Evolutionary conservation across 2,888 invertebrate genomes (phyloP), one percentile per base, ranked within the genome.

Genomic region (Ptycholaimellus sp.): DNA sequence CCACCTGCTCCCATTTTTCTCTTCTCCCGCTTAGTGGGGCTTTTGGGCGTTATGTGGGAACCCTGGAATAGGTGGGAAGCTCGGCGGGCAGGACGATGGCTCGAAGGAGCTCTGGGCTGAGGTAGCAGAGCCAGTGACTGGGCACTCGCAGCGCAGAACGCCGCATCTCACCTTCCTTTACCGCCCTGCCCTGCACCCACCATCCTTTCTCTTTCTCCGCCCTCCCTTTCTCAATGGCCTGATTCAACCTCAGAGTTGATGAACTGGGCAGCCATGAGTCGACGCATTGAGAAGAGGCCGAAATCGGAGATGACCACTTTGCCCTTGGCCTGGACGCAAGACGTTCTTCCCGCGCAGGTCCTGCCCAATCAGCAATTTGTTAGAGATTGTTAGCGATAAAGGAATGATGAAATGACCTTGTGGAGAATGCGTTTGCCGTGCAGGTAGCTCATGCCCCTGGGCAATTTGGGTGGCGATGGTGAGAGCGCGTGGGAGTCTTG

Each of bases 271-370:
- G n/a, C n/a, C n/a, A n/a, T 80, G 41, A 87, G 70, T 63, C 83
- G 85, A 31, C 83, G 83, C 49, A 90, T 81, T 60, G 82, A 85
- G 62, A 90, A 87, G 39, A 93, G 70, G 11, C 90, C 90, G 60
- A 90, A 93, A 65, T 93, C 93, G 2, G 90, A 83, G 59, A 93
- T 90, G 50, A 90, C 79, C 49, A 90, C 83, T 65, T 85, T 87
- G 39, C 81, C 81, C 60, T 80, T 83, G 17, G 18, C 20, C 63
- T 90, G 90, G 43, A 90, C 67, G 64, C n/a, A 93, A 93, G 50
- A 93, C 81, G 63, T 93, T 93, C 65, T 90, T 90, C 45, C 81
- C 82, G 60, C 87, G 83, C 59, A 93, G 68, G 66, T 93, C 90
- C n/a, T n/a, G n/a, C n/a, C n/a, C n/a, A n/a, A n/a, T n/a, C n/a